These are phyloP conservation scores for Meloidogyne floridensis DNA, from an alignment of 1,140 invertebrate species.

Conservation along the genomic window DNA sequence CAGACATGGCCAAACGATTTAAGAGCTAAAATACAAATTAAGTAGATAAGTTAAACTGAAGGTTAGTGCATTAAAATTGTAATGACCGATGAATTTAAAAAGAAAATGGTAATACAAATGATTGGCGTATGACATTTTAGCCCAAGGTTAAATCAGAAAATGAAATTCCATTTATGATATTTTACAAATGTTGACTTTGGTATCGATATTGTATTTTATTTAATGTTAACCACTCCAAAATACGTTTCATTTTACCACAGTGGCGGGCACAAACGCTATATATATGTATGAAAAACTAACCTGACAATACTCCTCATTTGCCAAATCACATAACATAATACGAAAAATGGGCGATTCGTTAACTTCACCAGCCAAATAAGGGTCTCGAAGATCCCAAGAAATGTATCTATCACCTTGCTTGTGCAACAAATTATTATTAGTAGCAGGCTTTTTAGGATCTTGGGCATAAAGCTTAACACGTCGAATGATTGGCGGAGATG, in stretches of 20 bases:
- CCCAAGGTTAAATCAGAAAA: no score
- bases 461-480: conserved; percentile 28
- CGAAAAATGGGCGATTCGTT: conserved; percentile 2
- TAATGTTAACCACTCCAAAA: no score
- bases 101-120: not conserved
- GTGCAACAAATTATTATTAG: conserved; percentile 29
- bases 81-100: not conserved
- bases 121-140: no score
- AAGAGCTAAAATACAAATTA: conserved; percentile 29
- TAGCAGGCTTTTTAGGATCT: conserved; percentile 16
- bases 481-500: conserved; percentile 33
- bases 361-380: conserved; percentile 6
- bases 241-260: no score
- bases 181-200: no score
- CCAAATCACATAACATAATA: conserved; percentile 11
- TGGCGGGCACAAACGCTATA: no score
- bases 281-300: conserved; percentile 20
- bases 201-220: no score
- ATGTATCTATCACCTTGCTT: conserved; percentile 35
- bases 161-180: no score
- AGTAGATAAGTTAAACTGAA: no score
- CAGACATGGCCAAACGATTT: conserved; percentile 32
- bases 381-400: conserved; percentile 15
- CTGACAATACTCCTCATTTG: conserved; percentile 22
- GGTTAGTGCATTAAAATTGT: not conserved